These are phyloP conservation scores for Pseudomyrmex flavicornis DNA, from an alignment of 1,140 invertebrate genomes.

Conservation along the genomic window DNA sequence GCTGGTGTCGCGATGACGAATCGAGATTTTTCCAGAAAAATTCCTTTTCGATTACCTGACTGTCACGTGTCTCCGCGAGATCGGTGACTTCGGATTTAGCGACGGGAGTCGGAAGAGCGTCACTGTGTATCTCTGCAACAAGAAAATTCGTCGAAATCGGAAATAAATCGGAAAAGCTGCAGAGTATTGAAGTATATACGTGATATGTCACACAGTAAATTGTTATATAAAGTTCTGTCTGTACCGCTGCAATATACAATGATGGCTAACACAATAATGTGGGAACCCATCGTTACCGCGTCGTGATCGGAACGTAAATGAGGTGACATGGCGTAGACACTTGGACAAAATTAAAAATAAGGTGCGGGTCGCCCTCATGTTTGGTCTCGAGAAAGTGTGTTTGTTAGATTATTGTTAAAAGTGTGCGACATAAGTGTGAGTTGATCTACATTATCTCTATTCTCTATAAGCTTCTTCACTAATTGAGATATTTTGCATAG, in stretches of 20 bases:
- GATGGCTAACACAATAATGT: constrained; percentile 24
- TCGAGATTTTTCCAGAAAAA: not conserved
- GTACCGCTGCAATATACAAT: constrained; percentile 51
- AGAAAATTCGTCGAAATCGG: not conserved
- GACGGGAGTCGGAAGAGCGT: not conserved
- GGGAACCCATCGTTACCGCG: constrained; percentile 62
- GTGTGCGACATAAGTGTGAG: constrained; percentile 29
- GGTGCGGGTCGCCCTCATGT: constrained; percentile 71
- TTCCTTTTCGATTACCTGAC: not conserved
- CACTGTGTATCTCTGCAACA: constrained; percentile 32
- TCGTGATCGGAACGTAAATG: constrained; percentile 59
- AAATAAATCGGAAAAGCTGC: not conserved
- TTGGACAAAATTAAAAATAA: constrained; percentile 54
- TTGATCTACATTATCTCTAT: too few relatives aligned
- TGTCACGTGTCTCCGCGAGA: not conserved
- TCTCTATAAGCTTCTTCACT: constrained; percentile 39
- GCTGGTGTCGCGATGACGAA: not conserved
- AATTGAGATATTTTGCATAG: not conserved
- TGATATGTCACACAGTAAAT: constrained; percentile 2
- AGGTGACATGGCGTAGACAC: constrained; percentile 55
- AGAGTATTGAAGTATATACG: not conserved
- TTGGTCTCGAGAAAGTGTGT: constrained; percentile 65
- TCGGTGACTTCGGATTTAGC: not conserved
- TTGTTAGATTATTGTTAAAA: constrained; percentile 62
- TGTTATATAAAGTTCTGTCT: not conserved